Conservation (phyloP, 2,797 vertebrate species). For the Parambassis ranga region DNA sequence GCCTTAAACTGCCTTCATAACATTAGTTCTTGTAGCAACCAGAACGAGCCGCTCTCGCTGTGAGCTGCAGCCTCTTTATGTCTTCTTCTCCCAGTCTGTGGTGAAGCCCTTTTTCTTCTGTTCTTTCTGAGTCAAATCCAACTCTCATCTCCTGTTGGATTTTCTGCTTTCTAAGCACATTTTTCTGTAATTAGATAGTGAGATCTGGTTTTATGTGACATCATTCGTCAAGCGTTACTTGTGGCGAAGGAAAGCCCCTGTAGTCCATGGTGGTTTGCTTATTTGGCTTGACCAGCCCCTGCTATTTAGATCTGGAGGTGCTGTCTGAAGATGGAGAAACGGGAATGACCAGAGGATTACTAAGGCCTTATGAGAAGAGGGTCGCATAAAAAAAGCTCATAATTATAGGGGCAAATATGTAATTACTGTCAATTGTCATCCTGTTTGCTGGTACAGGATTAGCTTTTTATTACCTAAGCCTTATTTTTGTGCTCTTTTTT, state of each 20-base stretch:
- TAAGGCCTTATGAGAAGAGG: conserved; percentile 41
- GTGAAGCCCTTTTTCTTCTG: conserved; percentile 30
- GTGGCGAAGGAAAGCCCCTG: conserved; percentile 60
- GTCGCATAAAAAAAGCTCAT: conserved; percentile 45
- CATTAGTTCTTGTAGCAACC: conserved; percentile 30
- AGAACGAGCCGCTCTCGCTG: conserved; percentile 30
- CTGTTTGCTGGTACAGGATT: conserved; percentile 49
- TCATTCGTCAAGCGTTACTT: conserved; percentile 56
- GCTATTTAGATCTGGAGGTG: conserved; percentile 47
- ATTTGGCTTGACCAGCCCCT: conserved; percentile 50
- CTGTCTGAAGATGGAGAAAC: conserved; percentile 33
- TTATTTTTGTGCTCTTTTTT: neutral
- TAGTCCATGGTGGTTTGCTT: conserved; percentile 47
- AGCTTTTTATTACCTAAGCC: conserved; percentile 39
- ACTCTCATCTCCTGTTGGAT: conserved; percentile 34
- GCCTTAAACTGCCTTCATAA: conserved; percentile 19
- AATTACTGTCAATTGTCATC: conserved; percentile 69
- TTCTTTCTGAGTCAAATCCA: conserved; percentile 19
- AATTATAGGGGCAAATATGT: conserved; percentile 55
- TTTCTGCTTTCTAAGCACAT: conserved; percentile 56
- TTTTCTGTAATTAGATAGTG: conserved; percentile 63
- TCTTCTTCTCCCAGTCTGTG: conserved; percentile 38
- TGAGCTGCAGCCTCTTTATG: conserved; percentile 17
- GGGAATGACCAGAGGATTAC: conserved; percentile 53
- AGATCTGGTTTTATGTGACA: conserved; percentile 63